Base-by-base conservation (phyloP, 2,113 vertebrate species). In the Gavialis gangeticus region DNA sequence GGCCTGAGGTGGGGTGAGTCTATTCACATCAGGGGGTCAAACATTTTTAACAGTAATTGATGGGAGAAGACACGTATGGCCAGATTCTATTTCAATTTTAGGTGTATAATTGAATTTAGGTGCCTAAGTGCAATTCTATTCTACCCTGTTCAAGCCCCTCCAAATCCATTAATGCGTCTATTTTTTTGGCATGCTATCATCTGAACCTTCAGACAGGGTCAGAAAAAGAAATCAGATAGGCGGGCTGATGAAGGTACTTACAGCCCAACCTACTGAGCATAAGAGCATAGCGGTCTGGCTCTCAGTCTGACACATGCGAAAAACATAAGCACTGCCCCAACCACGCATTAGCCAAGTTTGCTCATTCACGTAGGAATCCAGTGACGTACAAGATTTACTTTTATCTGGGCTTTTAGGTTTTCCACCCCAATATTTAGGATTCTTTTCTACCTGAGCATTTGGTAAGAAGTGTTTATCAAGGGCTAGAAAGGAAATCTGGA, bases 381-480 rank as follows among this genome's bases (percentile, higher is more conserved):
- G 30, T 25, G 87, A 69, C 6, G 19, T 71, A 17, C 60, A 21
- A 67, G 56, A 86, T 12, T 12, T 5, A 64, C 3, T 24, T 77
- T 89, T 18, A 21, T 25, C 4, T 0, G 24, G 82, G 84, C 55
- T 2, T 2, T 0, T 1, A 3, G 55, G 84, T 55, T 85, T 95
- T 96, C 79, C 5, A 1, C 12, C 0, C 75, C 55, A 82, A 83
- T 91, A 79, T 91, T 95, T 96, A 82, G 90, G 87, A 89, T 46
- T 30, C 62, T 16, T 46, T 5, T 94, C 34, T 78, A 83, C 79
- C 60, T 14, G 80, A 94, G 90, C 34, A 91, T 87, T 1, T 82
- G 93, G 90, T 84, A 89, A 95, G 87, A 58, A 93, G 88, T 95
- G 78, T 95, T 95, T 92, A 88, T 94, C 83, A 82, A 97, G 81